phyloP scores from a whole-genome alignment of 2,113 vertebrate genomes.

The Ia io region DNA sequence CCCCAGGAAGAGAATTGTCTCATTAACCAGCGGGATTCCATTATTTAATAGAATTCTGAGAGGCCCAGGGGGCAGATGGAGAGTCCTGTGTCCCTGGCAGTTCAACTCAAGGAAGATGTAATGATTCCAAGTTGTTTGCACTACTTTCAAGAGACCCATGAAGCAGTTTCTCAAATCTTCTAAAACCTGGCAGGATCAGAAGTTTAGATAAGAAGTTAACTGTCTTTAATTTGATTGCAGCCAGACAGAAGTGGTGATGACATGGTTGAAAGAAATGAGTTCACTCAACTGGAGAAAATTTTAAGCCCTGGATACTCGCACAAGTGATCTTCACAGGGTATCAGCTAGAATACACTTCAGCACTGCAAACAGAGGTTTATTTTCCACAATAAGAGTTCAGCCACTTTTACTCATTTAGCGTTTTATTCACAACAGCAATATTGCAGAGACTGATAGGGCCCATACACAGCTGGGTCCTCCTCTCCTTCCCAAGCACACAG shows the following conservation, averaged over 20 bases:
- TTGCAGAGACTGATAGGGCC: background rate
- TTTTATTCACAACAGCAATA: background rate
- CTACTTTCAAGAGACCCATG: slow-evolving; percentile 17
- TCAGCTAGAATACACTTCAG: background rate
- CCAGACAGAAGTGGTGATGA: background rate
- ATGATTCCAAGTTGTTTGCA: background rate
- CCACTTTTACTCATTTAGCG: background rate
- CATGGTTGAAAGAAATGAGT: background rate
- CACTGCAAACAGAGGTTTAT: background rate
- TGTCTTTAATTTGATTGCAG: slow-evolving; percentile 26
- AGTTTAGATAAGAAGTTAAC: slow-evolving; percentile 5
- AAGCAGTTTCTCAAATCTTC: slow-evolving; percentile 32
- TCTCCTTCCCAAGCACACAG: background rate
- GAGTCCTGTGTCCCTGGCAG: background rate
- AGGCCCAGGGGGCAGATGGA: background rate
- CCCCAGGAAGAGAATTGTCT: background rate
- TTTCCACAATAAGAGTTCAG: background rate
- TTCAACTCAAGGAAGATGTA: background rate
- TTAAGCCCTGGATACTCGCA: background rate
- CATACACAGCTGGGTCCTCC: background rate
- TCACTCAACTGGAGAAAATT: background rate
- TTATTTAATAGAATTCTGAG: background rate
- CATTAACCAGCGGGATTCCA: background rate
- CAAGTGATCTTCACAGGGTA: background rate
- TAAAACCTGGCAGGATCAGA: background rate